Evolutionary conservation across 2,113 vertebrate genomes (phyloP), one percentile per base, ranked within the genome.

Genomic region (Terrapene triunguis): DNA sequence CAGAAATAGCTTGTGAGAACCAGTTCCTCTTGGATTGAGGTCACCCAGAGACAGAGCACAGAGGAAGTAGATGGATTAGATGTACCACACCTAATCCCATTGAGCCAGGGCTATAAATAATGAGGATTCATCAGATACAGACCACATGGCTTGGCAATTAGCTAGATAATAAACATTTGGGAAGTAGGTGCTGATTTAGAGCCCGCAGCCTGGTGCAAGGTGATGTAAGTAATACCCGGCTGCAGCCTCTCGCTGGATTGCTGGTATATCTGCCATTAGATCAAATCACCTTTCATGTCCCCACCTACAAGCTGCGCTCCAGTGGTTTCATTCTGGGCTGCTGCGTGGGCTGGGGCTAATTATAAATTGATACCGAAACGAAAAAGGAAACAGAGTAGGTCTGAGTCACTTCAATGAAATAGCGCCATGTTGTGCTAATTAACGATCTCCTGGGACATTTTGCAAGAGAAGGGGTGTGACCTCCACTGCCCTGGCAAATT

Each of bases 31-130:
- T 8, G 89, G 89, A 93, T 89, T 91, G 90, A 95, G 96, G 97
- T 96, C 95, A 97, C 86, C 51, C 19, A 14, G 88, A 88, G 94
- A 69, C 3, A 8, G 19, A 79, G 54, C 24, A 27, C 8, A 24
- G 85, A 82, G 65, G 93, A 95, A 74, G 24, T 21, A 6, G 72
- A 10, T 82, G 95, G 96, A 97, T 98, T 98, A 97, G 83, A 57
- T 29, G 76, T 93, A 88, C 57, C 94, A 35, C 90, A 89, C 82
- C 94, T 97, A 98, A 98, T 98, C 97, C 93, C 0, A 0, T 85
- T 92, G 44, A 95, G 87, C 94, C 1, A 0, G 85, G 84, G 50
- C 88, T 96, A 97, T 95, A 96, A 96, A 97, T 98, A 98, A 92
- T 89, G 79, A 86, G 0, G 93, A 93, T 92, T 97, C 95, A 96